These are phyloP conservation scores for Cirrhinus molitorella DNA, from an alignment of 2,797 vertebrate genomes.

Conservation along the genomic window DNA sequence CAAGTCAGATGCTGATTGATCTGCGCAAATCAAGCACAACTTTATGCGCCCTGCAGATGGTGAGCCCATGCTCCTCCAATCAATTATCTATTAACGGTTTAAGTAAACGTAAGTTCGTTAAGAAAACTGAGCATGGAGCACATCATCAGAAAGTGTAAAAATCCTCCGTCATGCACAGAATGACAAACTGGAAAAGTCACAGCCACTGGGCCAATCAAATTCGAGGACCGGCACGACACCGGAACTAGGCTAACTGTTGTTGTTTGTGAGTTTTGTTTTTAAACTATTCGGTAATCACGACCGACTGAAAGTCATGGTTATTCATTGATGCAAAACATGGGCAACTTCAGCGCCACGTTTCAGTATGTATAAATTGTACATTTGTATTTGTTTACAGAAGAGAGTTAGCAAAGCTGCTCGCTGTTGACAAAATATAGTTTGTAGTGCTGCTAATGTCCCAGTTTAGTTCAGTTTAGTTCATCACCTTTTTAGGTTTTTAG, in stretches of 20 bases:
- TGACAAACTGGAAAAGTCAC: not conserved
- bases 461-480: not conserved
- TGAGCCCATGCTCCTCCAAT: too few species aligned
- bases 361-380: not conserved
- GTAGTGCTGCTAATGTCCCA: not conserved
- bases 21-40: too few species aligned
- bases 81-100: too few species aligned
- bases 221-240: too few species aligned
- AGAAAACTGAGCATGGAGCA: too few species aligned
- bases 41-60: too few species aligned
- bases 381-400: not conserved
- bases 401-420: not conserved
- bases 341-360: not conserved
- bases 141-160: not conserved
- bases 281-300: not conserved
- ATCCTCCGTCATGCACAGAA: not conserved
- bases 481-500: not conserved
- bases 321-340: not conserved
- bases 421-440: not conserved
- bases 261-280: not conserved
- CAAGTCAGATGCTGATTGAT: too few species aligned
- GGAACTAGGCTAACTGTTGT: not conserved
- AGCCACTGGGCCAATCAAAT: not conserved
- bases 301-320: not conserved
- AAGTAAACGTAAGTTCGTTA: too few species aligned